Evolutionary conservation across 2,113 vertebrate genomes (phyloP).

Genomic region (Noturus placidus): DNA sequence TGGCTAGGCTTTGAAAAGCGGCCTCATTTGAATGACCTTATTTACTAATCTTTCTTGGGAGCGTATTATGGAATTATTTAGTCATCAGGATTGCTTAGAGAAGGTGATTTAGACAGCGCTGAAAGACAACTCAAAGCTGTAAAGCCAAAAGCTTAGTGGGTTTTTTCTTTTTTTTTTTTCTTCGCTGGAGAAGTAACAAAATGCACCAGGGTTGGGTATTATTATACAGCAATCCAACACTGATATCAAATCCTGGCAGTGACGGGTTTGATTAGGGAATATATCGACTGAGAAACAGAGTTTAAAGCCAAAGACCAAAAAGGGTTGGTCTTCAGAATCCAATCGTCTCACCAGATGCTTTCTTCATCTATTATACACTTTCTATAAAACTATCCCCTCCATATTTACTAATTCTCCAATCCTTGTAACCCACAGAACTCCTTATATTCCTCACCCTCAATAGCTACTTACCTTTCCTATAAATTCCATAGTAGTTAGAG

Average conservation of each 20-base stretch:
- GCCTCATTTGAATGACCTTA: background rate
- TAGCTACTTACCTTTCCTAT: background rate
- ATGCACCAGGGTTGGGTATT: background rate
- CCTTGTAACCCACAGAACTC: background rate
- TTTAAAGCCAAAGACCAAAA: constrained; percentile 60
- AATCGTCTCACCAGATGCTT: constrained; percentile 60
- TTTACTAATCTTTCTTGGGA: constrained; percentile 19
- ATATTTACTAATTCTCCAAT: background rate
- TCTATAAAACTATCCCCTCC: constrained; percentile 66
- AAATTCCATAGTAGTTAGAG: too few species aligned
- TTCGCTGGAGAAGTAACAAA: constrained; percentile 12
- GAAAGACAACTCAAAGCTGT: constrained; percentile 19
- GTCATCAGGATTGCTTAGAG: constrained; percentile 3
- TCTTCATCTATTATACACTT: constrained; percentile 63
- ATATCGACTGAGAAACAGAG: constrained; percentile 43
- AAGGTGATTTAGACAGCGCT: background rate
- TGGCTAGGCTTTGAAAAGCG: background rate
- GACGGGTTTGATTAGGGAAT: constrained; percentile 61
- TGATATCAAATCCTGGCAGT: constrained; percentile 62
- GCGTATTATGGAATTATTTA: constrained; percentile 28
- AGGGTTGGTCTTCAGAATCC: constrained; percentile 58
- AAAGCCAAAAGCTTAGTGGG: background rate
- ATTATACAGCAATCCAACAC: constrained; percentile 47
- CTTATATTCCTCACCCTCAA: background rate
- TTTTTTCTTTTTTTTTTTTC: background rate